Conservation (phyloP, 1,140 invertebrate species). For the Drosophila ananassae region DNA sequence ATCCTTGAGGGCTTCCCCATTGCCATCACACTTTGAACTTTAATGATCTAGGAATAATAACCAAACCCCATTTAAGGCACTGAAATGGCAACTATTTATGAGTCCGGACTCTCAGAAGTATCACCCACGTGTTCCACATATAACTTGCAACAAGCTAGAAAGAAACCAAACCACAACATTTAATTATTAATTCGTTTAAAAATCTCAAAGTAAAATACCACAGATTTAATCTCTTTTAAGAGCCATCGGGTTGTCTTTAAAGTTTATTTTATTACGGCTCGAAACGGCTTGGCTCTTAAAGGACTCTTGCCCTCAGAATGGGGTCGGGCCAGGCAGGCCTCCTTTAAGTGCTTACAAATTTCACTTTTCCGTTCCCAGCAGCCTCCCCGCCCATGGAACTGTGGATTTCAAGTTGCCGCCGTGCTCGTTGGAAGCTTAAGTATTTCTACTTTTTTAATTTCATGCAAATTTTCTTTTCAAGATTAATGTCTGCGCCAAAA, state of each 20-base stretch:
- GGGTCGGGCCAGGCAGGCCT: not conserved
- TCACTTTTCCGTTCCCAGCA: constrained; percentile 66
- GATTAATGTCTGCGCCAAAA: constrained; percentile 72
- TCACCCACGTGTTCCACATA: no score
- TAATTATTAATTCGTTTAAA: no score
- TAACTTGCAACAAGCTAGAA: no score
- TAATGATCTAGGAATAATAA: no score
- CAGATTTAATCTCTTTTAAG: not conserved
- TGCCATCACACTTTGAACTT: no score
- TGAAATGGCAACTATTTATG: no score
- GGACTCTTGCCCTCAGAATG: constrained; percentile 7
- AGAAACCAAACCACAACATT: no score
- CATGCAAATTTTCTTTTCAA: constrained; percentile 80
- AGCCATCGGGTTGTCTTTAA: not conserved
- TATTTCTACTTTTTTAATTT: constrained; percentile 79
- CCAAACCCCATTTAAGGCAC: no score
- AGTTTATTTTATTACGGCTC: not conserved
- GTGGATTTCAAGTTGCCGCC: constrained; percentile 32
- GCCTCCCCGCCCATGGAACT: constrained; percentile 13
- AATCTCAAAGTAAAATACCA: not conserved
- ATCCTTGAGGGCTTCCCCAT: no score
- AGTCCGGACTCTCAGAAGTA: no score
- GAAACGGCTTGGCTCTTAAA: not conserved
- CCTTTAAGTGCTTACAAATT: constrained; percentile 76
- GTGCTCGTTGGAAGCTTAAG: constrained; percentile 49